phyloP scores from a whole-genome alignment of 2,113 vertebrate genomes.

The Pao palembangensis region DNA sequence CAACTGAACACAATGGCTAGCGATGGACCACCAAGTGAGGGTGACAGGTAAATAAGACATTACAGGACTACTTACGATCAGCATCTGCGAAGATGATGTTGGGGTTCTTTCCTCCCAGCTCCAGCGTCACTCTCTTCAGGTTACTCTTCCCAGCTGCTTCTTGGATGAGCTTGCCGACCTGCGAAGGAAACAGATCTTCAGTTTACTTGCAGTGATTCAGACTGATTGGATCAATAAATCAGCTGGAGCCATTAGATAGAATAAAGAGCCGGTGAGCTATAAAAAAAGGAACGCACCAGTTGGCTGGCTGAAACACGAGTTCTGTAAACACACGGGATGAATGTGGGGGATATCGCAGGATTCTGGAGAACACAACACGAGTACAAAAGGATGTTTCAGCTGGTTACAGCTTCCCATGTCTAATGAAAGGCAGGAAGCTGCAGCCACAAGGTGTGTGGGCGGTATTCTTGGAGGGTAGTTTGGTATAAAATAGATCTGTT shows the following conservation, averaged over 20 bases:
- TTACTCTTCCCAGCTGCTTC: conserved; percentile 98
- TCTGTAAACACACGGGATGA: conserved; percentile 61
- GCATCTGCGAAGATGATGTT: conserved; percentile 99
- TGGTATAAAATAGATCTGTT: conserved; percentile 20
- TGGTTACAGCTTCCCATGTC: conserved; percentile 54
- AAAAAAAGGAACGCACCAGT: conserved; percentile 47
- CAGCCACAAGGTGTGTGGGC: conserved; percentile 66
- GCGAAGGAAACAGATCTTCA: conserved; percentile 64
- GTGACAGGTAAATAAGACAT: conserved; percentile 28
- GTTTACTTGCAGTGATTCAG: conserved; percentile 64
- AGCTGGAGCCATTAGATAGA: conserved; percentile 65
- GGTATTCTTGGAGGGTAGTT: conserved; percentile 25
- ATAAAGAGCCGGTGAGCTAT: conserved; percentile 54
- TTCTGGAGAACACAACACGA: conserved; percentile 37
- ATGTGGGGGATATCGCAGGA: conserved; percentile 65
- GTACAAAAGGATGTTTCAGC: conserved; percentile 61
- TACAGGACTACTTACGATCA: conserved; percentile 84
- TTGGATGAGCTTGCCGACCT: conserved; percentile 98
- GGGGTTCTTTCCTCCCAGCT: conserved; percentile 97
- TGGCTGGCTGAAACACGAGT: conserved; percentile 60
- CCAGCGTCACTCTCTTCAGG: conserved; percentile 97
- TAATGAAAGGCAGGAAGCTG: conserved; percentile 59
- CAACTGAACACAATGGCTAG: conserved; percentile 10
- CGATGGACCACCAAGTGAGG: conserved; percentile 30
- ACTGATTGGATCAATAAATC: conserved; percentile 62